Evolutionary conservation across 1,140 invertebrate genomes (phyloP), one percentile per base, ranked within the genome.

Genomic region (Tetragonula clypearis): DNA sequence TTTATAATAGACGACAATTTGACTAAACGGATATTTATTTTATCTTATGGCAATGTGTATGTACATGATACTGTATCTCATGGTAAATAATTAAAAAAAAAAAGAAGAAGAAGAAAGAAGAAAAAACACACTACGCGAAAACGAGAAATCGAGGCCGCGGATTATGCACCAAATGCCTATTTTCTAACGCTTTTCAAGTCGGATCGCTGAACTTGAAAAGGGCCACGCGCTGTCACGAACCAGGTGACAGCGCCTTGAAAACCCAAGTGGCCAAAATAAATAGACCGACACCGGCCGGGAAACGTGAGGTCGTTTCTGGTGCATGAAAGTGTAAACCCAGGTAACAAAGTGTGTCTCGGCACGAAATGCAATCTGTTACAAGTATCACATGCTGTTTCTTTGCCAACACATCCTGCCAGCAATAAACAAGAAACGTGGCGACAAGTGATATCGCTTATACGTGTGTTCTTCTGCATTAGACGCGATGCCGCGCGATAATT

Each of bases 351-450:
- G 89, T 90, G 86, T 90, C 88, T 58, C 74, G 89, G 84, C 88
- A 90, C 88, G 88, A 90, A 90, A 90, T 90, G 88, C 88, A 90
- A 90, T 90, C 89, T 87, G 88, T 90, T 90, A 90, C 89, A 82
- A 90, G 87, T 84, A 90, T 90, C 89, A 87, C 88, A 79, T 79
- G 83, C 79, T 86, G 88, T 83, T 90, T 90, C 88, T 87, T 90
- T 89, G 88, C 86, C 79, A 84, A 90, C 86, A 90, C 88, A 87
- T 90, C 86, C 86, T 71, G 74, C 56, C 69, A 81, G 86, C 88
- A 87, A 90, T 90, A 90, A 90, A 90, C 86, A 82, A 86, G 88
- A 65, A 90, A 89, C 86, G 79, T 77, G 80, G 86, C 78, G 88
- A 90, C 87, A 85, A 90, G 87, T 85, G 88, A 90, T 89, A 89